These are phyloP conservation scores for Pristionchus arcanus DNA, from an alignment of 2,888 invertebrate genomes.

Conservation along the genomic window DNA sequence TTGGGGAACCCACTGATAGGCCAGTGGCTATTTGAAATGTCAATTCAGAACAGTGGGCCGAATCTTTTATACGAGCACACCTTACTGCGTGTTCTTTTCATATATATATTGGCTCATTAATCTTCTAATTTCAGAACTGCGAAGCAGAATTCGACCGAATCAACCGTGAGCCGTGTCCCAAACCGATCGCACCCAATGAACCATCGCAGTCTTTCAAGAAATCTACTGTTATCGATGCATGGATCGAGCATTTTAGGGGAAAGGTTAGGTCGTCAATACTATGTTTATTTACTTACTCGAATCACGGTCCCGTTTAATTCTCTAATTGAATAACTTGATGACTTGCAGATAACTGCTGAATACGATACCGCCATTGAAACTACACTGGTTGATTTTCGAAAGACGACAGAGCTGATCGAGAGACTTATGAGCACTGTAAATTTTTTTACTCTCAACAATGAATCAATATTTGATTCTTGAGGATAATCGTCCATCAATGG, in stretches of 20 bases:
- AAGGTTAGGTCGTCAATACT: not conserved
- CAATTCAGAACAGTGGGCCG: not conserved
- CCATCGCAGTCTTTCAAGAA: slow-evolving; percentile 8
- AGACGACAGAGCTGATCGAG: slow-evolving; percentile 30
- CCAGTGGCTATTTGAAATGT: no score
- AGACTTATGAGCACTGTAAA: slow-evolving; percentile 19
- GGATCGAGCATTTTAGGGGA: slow-evolving; percentile 26
- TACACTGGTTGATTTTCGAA: slow-evolving; percentile 20
- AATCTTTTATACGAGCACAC: no score
- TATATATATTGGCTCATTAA: not conserved
- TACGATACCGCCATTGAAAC: slow-evolving; percentile 23
- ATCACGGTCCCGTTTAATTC: not conserved
- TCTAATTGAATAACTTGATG: not conserved
- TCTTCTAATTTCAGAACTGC: slow-evolving; percentile 27
- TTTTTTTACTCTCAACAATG: not conserved
- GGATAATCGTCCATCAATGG: not conserved
- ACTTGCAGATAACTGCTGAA: not conserved
- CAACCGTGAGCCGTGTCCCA: slow-evolving; percentile 19
- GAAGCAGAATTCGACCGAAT: slow-evolving; percentile 49
- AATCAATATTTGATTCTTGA: not conserved
- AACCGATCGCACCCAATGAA: not conserved
- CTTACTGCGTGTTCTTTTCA: not conserved
- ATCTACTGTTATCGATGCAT: slow-evolving; percentile 38
- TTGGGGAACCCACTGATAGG: no score
- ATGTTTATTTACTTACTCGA: no score